Conservation (phyloP, 2,888 invertebrate genomes). For the Parascotia fuliginaria region DNA sequence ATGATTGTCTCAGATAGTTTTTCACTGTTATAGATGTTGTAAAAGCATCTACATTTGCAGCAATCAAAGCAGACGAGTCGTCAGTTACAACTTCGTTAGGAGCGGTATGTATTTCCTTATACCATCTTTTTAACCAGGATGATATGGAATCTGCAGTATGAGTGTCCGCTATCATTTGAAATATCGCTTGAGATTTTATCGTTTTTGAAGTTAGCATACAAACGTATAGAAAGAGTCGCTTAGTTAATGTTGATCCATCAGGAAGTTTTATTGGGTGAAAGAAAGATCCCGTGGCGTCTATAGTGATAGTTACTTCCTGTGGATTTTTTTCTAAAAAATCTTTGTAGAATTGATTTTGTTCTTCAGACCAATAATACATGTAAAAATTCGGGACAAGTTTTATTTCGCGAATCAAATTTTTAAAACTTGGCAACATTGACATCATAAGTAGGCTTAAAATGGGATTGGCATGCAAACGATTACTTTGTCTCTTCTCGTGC, state of each 20-base stretch:
- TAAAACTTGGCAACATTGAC: slow-evolving; percentile 10
- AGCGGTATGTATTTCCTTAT: slow-evolving; percentile 11
- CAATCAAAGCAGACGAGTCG: slow-evolving; percentile 17
- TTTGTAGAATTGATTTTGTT: slow-evolving; percentile 14
- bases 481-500: slow-evolving; percentile 13
- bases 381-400: slow-evolving; percentile 8
- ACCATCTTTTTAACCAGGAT: slow-evolving; percentile 19
- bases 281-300: slow-evolving; percentile 17
- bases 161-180: slow-evolving; percentile 14
- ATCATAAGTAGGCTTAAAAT: slow-evolving; percentile 13
- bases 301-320: slow-evolving; percentile 13
- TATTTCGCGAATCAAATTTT: slow-evolving; percentile 12
- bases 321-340: slow-evolving; percentile 11
- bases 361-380: slow-evolving; percentile 11
- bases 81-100: slow-evolving; percentile 19
- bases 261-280: slow-evolving; percentile 15
- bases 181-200: slow-evolving; percentile 16
- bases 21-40: slow-evolving; percentile 8
- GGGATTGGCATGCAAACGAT: slow-evolving; percentile 7
- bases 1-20: slow-evolving; percentile 17
- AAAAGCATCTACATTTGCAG: slow-evolving; percentile 15
- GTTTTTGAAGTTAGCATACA: slow-evolving; percentile 10
- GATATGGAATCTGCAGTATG: slow-evolving; percentile 19
- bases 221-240: slow-evolving; percentile 13
- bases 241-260: slow-evolving; percentile 14